These are phyloP conservation scores for Stomorhina lunata DNA, from an alignment of 2,888 invertebrate genomes.

Conservation along the genomic window DNA sequence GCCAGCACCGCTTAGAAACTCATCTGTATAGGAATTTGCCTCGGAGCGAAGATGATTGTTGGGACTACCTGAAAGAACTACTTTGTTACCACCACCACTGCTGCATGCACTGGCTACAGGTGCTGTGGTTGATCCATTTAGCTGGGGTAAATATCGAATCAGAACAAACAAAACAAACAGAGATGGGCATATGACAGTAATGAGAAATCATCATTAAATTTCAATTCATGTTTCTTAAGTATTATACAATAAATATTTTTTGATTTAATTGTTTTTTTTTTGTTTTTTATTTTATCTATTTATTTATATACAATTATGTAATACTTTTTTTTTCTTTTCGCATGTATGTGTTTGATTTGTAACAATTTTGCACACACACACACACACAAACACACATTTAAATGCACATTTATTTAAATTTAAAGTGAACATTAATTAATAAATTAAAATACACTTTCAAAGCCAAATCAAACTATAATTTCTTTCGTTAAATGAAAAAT, in stretches of 20 bases:
- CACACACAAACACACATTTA: slow-evolving; percentile 52
- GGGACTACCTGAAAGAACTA: slow-evolving; percentile 69
- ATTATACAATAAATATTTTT: slow-evolving; percentile 2
- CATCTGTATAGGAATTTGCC: slow-evolving; percentile 46
- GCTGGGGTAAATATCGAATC: slow-evolving; percentile 72
- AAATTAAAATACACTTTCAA: neutral
- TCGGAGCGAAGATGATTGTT: slow-evolving; percentile 64
- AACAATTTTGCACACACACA: slow-evolving; percentile 44
- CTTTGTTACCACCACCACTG: slow-evolving; percentile 68
- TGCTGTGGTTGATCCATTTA: slow-evolving; percentile 72
- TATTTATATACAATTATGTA: slow-evolving; percentile 1
- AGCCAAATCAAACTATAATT: slow-evolving; percentile 23
- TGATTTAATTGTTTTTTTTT: slow-evolving; percentile 10
- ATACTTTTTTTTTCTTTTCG: slow-evolving; percentile 8
- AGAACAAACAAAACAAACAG: slow-evolving; percentile 71
- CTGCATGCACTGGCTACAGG: slow-evolving; percentile 57
- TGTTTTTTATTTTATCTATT: neutral
- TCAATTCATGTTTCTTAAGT: slow-evolving; percentile 22
- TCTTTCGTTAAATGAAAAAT: slow-evolving; percentile 1
- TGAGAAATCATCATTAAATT: slow-evolving; percentile 61
- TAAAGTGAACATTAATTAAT: slow-evolving; percentile 68
- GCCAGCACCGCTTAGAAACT: slow-evolving; percentile 45
- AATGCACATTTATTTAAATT: slow-evolving; percentile 46
- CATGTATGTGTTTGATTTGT: slow-evolving; percentile 46
- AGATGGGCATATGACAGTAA: slow-evolving; percentile 74